phyloP scores from a whole-genome alignment of 2,113 vertebrate genomes.

The Syrrhaptes paradoxus region DNA sequence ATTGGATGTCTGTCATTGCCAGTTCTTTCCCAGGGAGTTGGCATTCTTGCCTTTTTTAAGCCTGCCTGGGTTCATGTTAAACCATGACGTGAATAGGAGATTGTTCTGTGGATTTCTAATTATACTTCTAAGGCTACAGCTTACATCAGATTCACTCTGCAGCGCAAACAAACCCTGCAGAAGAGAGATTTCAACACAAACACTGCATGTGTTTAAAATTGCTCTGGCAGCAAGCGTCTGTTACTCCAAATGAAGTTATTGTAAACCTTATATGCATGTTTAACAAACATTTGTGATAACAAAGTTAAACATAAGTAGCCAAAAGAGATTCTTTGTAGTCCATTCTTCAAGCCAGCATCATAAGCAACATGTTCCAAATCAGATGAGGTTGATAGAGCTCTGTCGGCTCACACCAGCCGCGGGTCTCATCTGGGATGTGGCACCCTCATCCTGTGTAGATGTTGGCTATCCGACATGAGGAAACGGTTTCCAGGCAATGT shows the following conservation, averaged over 20 bases:
- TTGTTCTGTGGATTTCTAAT: background rate
- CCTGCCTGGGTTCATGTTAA: background rate
- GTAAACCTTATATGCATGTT: background rate
- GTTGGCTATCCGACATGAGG: background rate
- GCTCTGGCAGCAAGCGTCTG: background rate
- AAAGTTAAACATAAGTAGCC: background rate
- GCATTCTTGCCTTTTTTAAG: background rate
- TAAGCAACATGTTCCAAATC: background rate
- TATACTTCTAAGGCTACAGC: background rate
- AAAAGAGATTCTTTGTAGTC: background rate
- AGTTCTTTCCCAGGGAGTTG: background rate
- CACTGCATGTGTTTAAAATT: background rate
- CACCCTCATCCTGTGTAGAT: fast-evolving
- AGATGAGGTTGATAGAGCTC: background rate
- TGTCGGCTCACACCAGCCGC: background rate
- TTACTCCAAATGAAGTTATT: background rate
- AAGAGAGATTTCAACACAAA: background rate
- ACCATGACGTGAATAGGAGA: background rate
- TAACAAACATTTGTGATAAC: background rate
- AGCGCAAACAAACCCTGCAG: background rate
- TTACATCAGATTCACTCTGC: background rate
- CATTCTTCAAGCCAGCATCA: background rate
- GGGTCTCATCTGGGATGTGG: fast-evolving
- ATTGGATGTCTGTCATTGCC: background rate
- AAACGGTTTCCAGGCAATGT: background rate